Base-by-base conservation (phyloP, 2,888 invertebrate species). In the Tribolium freemani region DNA sequence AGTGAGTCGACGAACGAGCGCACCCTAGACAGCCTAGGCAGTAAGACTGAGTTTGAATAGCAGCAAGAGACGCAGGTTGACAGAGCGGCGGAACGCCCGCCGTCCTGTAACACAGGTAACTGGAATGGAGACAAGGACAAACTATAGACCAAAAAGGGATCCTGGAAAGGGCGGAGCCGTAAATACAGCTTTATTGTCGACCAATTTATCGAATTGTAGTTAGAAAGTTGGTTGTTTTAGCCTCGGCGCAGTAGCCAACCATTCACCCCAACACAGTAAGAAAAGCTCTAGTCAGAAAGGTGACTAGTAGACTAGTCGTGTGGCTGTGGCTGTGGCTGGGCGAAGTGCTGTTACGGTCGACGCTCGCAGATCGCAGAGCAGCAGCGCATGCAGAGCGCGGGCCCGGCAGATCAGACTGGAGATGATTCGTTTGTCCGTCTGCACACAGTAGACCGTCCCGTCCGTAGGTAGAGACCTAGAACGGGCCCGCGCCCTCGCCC, bases 331-430 rank as follows among this genome's bases (percentile, higher is more conserved):
- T 84, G 81, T 83, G 82, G 83, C 80, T 84, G 84, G 84, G 84
- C 85, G 85, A 85, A 85, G 85, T 86, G 86, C 85, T 85, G 85
- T 85, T 84, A 83, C 80, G 80, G 79, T 82, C 79, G 81, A 76
- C 76, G 76, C 76, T 73, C 76, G 61, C 71, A 70, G 75, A 67
- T 73, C 75, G 57, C 72, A 71, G 76, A 69, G 63, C 69, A 73
- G 69, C 74, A 79, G 77, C 78, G 80, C 85, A 85, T 84, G 84
- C 83, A 84, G 78, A 79, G 81, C 79, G 78, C 82, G 81, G 78
- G 81, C 81, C 82, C 79, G 78, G 44, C 20, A 54, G 30, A 79
- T 78, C 1, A 13, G 20, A 26, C 9, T 51, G 51, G n/a, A n/a
- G 11, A 45, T 45, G 11, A 45, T 5, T 45, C 30, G 45, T 46